Evolutionary conservation across 2,113 vertebrate species (phyloP), one percentile per base, ranked within the genome.

Genomic region (Plecotus auritus): DNA sequence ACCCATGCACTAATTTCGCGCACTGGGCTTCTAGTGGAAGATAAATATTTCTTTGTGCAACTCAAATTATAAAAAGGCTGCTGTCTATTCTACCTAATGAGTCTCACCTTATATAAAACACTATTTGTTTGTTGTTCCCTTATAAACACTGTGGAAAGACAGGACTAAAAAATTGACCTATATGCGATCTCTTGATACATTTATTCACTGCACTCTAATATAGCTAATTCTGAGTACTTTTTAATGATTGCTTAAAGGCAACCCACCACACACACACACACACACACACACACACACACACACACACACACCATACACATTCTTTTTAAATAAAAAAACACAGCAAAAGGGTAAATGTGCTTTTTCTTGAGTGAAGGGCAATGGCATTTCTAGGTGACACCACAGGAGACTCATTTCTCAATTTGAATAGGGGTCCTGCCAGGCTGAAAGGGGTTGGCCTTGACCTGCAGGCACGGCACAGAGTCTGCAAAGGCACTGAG

Each of bases 301-400:
- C n/a, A 64, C 73, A 67, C 59, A 67, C 4, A 47, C 40, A 49
- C 7, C 47, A 54, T 66, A 35, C 7, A 51, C 69, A 72, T 17
- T 93, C 20, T 37, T 69, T 35, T 76, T 64, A 93, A 83, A 93
- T 72, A 91, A 93, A 93, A 92, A 72, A 30, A 69, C 7, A 51
- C 2, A 80, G 18, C 0, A 59, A 49, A 77, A 70, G 37, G 45
- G 10, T 61, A 83, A 95, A 30, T 40, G n/a, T 47, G 9, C 7
- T 78, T 85, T 61, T 61, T 87, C 51, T 23, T 85, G 70, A 95
- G 13, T 59, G 20, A 72, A 73, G 5, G 8, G 4, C 66, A n/a
- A 88, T 82, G 1, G 1, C 54, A 91, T 70, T 93, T 94, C 40
- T 84, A 76, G n/a, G 30, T 88, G 76, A 20, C 37, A 67, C 85